Evolutionary conservation across 1,140 invertebrate genomes (phyloP).

Genomic region (Trichogramma pretiosum): DNA sequence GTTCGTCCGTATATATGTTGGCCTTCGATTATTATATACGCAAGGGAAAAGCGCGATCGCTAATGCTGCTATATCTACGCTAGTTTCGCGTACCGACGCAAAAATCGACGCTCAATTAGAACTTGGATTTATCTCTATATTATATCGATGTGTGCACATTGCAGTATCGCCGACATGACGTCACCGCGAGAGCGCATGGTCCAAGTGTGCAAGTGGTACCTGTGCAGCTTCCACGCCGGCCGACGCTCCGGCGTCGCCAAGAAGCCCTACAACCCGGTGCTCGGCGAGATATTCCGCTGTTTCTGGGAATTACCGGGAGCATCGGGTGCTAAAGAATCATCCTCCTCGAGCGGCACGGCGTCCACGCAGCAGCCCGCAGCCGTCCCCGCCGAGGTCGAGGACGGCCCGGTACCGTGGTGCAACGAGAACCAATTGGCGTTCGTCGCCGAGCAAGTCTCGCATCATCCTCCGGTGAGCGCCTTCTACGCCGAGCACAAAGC

Average conservation of each 20-base stretch:
- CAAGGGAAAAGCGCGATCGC: no score
- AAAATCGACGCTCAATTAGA: no score
- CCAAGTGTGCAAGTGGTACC: slow-evolving; percentile 87
- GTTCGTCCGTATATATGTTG: no score
- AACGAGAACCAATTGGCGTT: slow-evolving; percentile 74
- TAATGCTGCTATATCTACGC: no score
- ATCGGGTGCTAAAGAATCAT: background rate
- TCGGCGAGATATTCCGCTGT: slow-evolving; percentile 91
- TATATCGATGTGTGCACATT: no score
- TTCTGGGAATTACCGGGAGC: slow-evolving; percentile 62
- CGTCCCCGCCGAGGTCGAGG: no score
- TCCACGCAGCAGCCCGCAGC: no score
- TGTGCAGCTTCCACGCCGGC: slow-evolving; percentile 95
- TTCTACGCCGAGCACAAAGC: slow-evolving; percentile 93
- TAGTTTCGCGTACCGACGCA: no score
- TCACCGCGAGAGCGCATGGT: slow-evolving; percentile 85
- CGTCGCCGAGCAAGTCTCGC: slow-evolving; percentile 96
- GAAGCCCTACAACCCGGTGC: slow-evolving; percentile 95
- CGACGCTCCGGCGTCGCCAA: slow-evolving; percentile 89
- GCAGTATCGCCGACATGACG: slow-evolving; percentile 71
- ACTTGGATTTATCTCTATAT: slow-evolving; percentile 6
- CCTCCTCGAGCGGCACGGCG: slow-evolving; percentile 32
- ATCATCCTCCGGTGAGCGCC: slow-evolving; percentile 96
- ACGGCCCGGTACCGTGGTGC: slow-evolving; percentile 79
- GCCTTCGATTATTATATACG: no score